phyloP scores from a whole-genome alignment of 2,113 vertebrate genomes.

The Brachyhypopomus gauderio region DNA sequence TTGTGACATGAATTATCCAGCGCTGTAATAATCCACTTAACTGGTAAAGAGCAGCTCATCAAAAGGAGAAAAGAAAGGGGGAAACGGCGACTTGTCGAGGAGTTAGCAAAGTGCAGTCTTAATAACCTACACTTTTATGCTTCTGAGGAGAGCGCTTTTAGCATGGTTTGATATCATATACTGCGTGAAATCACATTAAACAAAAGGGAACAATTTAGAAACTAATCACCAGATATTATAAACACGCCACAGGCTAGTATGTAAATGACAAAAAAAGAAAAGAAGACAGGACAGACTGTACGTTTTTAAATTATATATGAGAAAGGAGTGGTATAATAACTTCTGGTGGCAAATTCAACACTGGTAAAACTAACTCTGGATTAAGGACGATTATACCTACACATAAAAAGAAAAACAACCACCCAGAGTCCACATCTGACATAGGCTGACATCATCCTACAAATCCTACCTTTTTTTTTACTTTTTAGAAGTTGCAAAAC shows the following conservation, averaged over 20 bases:
- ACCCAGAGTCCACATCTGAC: too few relatives aligned
- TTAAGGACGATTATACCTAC: too few relatives aligned
- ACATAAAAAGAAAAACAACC: too few relatives aligned
- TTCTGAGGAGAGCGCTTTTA: slow-evolving; percentile 69
- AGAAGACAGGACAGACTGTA: background rate
- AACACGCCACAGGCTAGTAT: slow-evolving; percentile 17
- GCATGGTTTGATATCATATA: slow-evolving; percentile 71
- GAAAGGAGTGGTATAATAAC: background rate
- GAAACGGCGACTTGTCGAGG: slow-evolving; percentile 66
- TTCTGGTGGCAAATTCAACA: background rate
- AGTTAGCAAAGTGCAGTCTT: slow-evolving; percentile 68
- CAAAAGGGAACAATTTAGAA: slow-evolving; percentile 73
- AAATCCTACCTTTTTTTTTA: too few relatives aligned
- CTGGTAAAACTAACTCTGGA: too few relatives aligned
- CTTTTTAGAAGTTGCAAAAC: too few relatives aligned
- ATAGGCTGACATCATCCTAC: too few relatives aligned
- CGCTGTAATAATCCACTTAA: slow-evolving; percentile 87
- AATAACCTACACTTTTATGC: slow-evolving; percentile 70
- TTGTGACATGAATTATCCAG: slow-evolving; percentile 85
- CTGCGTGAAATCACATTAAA: slow-evolving; percentile 78
- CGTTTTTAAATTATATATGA: background rate
- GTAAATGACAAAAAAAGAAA: background rate
- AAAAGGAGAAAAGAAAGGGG: slow-evolving; percentile 69
- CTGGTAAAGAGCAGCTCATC: slow-evolving; percentile 82
- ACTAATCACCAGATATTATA: slow-evolving; percentile 72